Evolutionary conservation across 2,888 invertebrate species (phyloP).

Genomic region (Dexiosoma caninum): DNA sequence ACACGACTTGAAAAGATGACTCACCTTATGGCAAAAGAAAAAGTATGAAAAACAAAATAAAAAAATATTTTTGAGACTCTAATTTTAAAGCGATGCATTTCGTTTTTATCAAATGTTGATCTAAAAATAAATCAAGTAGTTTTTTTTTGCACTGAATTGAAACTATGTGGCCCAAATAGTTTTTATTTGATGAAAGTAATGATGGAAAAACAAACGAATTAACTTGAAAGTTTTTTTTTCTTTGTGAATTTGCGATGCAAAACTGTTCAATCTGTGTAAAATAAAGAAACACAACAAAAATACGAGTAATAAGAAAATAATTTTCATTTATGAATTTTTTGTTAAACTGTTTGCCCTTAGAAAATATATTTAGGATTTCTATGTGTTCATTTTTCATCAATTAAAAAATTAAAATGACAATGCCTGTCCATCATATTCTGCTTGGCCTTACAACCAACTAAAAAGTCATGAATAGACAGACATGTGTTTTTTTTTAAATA

Average conservation of each 20-base stretch:
- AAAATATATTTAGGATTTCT: background rate
- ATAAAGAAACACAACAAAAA: no score
- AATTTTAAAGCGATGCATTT: background rate
- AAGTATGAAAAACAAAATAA: background rate
- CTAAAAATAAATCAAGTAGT: background rate
- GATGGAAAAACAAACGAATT: no score
- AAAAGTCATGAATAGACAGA: conserved; percentile 3
- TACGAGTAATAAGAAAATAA: no score
- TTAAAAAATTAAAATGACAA: background rate
- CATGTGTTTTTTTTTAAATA: background rate
- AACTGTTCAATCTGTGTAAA: no score
- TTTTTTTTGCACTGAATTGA: no score
- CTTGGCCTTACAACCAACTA: conserved; percentile 1
- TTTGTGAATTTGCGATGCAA: no score
- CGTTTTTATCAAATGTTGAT: conserved; percentile 4
- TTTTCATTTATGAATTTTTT: no score
- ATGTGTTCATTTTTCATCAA: background rate
- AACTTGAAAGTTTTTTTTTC: no score
- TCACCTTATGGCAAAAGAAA: conserved; percentile 13
- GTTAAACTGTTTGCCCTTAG: no score
- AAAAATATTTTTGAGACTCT: background rate
- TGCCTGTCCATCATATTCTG: background rate
- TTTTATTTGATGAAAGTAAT: no score
- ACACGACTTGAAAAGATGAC: no score
- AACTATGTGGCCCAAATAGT: no score